Base-by-base conservation (phyloP, 53 echinoderm and acorn worm species). In the Hippasteria phrygiana region DNA sequence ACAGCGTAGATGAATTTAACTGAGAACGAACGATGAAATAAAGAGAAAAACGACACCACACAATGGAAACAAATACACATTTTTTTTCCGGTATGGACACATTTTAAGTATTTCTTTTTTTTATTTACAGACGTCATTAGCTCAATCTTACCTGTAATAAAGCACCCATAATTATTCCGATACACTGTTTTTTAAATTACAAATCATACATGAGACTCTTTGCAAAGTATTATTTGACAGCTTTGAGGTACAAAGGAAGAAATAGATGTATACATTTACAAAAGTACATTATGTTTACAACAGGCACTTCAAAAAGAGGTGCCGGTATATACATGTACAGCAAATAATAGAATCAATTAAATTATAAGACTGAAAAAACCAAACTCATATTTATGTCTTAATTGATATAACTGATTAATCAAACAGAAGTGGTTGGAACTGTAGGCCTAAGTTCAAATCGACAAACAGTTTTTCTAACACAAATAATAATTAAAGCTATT, bases 121-220 rank as follows among this genome's bases (percentile, higher is more conserved):
- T 74, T 74, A 74, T 74, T 46, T 74, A 74, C 74, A 63, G 1
- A 45, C 27, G 59, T 59, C 59, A 59, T 59, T 18, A 59, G 26
- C 20, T 59, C 24, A 59, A 74, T 14, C 12, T 42, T 11, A 29
- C n/a, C 16, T 26, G 29, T 31, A 14, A 32, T 9, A 45, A 46
- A 74, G 74, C 74, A 74, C 74, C 74, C 74, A 74, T 45, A 37
- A 24, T 72, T 34, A 34, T 13, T 24, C 26, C 43, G 18, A 45
- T 74, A 59, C n/a, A 71, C 41, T 47, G 47, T 74, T 36, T 43
- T 74, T 74, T 26, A 74, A n/a, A n/a, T n/a, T n/a, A n/a, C n/a
- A 22, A 24, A 74, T 74, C 74, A 74, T 74, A 74, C 46, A 74
- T 45, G 43, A 45, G 31, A 46, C 74, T 20, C 43, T 74, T 31